Conservation (phyloP, 2,113 vertebrate genomes). For the Ardeotis arabs region DNA sequence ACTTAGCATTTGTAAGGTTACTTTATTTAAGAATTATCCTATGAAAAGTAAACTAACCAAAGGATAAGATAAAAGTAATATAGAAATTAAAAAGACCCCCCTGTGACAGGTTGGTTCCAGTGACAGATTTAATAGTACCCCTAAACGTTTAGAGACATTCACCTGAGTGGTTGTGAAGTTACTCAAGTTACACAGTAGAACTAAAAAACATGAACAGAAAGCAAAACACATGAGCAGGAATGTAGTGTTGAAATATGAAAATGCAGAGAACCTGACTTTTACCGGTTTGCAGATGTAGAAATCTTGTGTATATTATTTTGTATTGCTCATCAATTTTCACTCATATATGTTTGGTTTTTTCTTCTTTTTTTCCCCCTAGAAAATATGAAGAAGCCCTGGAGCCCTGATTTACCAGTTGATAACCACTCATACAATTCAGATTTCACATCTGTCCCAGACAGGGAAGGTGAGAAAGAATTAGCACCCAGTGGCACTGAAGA, state of each 20-base stretch:
- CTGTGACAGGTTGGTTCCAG: background rate
- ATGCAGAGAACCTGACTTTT: background rate
- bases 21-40: background rate
- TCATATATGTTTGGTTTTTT: background rate
- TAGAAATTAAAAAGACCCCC: no score
- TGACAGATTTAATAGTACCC: background rate
- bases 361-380: background rate
- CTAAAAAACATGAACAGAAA: background rate
- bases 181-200: background rate
- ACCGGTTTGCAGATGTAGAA: background rate
- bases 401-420: background rate
- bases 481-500: conserved; percentile 65
- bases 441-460: conserved; percentile 53
- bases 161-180: background rate
- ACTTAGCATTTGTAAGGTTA: background rate
- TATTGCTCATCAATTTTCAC: background rate
- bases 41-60: background rate
- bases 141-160: background rate
- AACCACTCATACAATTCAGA: conserved; percentile 47
- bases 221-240: background rate
- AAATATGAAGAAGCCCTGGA: conserved; percentile 55
- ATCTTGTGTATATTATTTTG: background rate
- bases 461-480: conserved; percentile 67
- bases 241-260: background rate
- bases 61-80: background rate